A percentile compares a stretch with the other conserved stretches of the same genome.
phyloP scores from a whole-genome alignment of 1,140 invertebrate species.

The Doryteuthis pealeii region DNA sequence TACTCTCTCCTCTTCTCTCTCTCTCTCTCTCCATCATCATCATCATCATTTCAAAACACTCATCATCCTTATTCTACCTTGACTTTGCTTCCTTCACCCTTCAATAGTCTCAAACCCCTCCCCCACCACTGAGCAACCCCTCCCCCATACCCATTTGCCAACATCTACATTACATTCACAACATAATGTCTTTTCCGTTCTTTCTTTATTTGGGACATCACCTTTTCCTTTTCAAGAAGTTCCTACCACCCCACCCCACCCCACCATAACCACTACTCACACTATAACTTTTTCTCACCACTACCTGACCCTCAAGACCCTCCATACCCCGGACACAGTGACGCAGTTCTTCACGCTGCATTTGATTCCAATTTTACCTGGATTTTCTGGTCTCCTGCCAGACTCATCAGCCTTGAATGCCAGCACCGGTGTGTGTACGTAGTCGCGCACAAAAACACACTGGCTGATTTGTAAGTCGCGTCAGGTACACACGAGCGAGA shows the following conservation, averaged over 20 bases:
- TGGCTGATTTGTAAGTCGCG: neutral
- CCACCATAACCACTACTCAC: neutral
- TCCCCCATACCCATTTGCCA: too few relatives aligned
- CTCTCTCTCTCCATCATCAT: too few relatives aligned
- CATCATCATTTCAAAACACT: too few relatives aligned
- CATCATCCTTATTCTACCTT: too few relatives aligned
- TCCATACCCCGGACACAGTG: neutral
- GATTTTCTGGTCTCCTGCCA: slow-evolving; percentile 10
- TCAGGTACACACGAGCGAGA: neutral
- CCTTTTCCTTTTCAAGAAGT: neutral
- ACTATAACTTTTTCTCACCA: neutral
- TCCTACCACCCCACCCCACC: neutral
- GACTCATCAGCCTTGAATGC: neutral
- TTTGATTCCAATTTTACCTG: slow-evolving; percentile 9
- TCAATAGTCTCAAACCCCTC: too few relatives aligned
- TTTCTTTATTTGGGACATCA: neutral
- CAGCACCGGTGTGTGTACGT: neutral
- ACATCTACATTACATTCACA: too few relatives aligned
- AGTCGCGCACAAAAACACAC: neutral
- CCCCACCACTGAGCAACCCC: too few relatives aligned
- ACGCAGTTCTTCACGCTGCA: neutral
- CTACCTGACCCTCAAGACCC: neutral
- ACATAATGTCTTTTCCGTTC: neutral
- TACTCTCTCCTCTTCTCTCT: too few relatives aligned
- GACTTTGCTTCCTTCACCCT: too few relatives aligned